Conservation (phyloP, 1,140 invertebrate genomes). For the Meloidogyne hapla region DNA sequence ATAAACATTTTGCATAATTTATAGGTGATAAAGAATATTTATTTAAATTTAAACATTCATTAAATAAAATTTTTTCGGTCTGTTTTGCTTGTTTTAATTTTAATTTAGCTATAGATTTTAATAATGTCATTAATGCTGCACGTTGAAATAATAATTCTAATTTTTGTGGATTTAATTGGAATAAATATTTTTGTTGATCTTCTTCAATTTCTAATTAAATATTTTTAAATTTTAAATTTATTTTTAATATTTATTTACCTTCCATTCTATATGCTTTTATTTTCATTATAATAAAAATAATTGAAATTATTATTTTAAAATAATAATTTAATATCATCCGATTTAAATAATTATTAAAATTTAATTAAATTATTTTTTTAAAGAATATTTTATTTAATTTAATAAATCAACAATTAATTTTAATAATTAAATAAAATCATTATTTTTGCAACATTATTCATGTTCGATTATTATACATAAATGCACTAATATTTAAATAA, state of each 20-base stretch:
- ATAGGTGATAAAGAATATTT: slow-evolving; percentile 9
- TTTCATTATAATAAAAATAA: neutral
- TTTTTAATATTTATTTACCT: neutral
- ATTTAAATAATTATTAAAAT: neutral
- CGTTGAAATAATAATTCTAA: slow-evolving; percentile 22
- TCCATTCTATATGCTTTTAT: neutral
- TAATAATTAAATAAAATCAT: too few relatives aligned
- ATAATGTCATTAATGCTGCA: slow-evolving; percentile 21
- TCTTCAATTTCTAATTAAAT: too few relatives aligned
- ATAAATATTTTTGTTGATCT: neutral
- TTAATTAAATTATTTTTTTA: too few relatives aligned
- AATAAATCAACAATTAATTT: too few relatives aligned
- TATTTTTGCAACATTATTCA: too few relatives aligned
- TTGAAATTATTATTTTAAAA: neutral
- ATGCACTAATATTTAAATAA: too few relatives aligned
- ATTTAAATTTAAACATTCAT: slow-evolving; percentile 6
- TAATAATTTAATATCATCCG: neutral
- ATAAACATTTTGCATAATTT: slow-evolving; percentile 23
- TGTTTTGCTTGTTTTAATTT: slow-evolving; percentile 17
- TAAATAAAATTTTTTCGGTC: neutral
- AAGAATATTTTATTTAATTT: too few relatives aligned
- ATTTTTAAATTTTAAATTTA: too few relatives aligned
- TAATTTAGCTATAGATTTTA: slow-evolving; percentile 4
- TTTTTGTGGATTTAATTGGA: slow-evolving; percentile 24
- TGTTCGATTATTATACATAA: too few relatives aligned